Evolutionary conservation across 2,797 vertebrate species (phyloP).

Genomic region (Trachops cirrhosus): DNA sequence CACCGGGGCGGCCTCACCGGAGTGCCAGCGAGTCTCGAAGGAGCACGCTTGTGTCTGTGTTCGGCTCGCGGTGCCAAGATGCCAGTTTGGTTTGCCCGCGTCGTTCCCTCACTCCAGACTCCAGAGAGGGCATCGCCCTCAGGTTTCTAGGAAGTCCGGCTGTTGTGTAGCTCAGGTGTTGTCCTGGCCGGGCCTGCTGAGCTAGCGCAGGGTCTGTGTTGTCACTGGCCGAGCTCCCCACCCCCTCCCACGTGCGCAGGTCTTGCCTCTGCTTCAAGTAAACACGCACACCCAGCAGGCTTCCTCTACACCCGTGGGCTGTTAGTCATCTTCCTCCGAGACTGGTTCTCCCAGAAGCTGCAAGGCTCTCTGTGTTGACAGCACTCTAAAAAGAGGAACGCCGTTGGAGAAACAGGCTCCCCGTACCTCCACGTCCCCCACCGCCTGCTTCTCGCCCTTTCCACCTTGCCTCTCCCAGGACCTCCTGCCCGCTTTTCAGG

Average conservation of each 20-base stretch:
- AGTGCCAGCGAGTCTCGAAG: background rate
- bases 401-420: background rate
- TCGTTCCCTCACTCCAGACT: background rate
- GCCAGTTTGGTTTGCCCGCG: background rate
- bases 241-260: background rate
- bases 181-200: background rate
- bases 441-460: rapidly evolving
- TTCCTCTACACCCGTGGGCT: background rate
- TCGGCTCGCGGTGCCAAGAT: background rate
- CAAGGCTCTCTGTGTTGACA: background rate
- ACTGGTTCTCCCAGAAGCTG: background rate
- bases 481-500: background rate
- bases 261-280: background rate
- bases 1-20: background rate
- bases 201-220: background rate
- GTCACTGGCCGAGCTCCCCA: rapidly evolving
- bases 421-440: rapidly evolving
- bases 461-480: background rate
- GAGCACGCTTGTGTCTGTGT: background rate
- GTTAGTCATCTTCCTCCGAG: background rate
- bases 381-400: background rate
- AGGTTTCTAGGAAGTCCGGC: background rate
- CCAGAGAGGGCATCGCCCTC: background rate
- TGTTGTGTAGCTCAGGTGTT: rapidly evolving
- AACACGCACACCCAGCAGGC: background rate